Conservation (phyloP, 2,113 vertebrate species). For the Suricata suricatta region DNA sequence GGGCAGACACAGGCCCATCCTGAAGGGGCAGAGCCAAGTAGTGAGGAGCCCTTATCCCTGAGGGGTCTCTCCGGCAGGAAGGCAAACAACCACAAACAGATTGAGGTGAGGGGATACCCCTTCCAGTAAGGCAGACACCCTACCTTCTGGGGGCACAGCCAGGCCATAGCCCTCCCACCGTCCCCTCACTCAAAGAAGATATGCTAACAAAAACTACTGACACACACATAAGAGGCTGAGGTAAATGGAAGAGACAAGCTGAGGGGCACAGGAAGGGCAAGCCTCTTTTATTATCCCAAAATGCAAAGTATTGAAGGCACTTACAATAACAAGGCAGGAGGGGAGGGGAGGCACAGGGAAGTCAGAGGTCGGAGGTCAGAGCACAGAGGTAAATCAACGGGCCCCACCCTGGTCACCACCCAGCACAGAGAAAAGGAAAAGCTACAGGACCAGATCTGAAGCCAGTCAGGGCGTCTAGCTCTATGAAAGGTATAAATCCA, state of each 20-base stretch:
- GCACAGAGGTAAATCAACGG: constrained; percentile 57
- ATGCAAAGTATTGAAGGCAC: constrained; percentile 96
- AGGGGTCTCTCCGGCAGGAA: not conserved
- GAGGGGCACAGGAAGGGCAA: constrained; percentile 2
- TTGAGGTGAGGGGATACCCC: not conserved
- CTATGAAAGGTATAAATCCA: constrained; percentile 88
- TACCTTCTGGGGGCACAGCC: not conserved
- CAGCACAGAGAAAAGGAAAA: constrained; percentile 85
- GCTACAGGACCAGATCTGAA: constrained; percentile 86
- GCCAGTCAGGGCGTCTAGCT: constrained; percentile 83
- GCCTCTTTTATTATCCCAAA: constrained; percentile 87
- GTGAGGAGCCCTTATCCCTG: not conserved
- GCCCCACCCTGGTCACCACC: constrained; percentile 85
- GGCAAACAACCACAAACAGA: not conserved
- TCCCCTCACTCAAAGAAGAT: not conserved
- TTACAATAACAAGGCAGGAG: constrained; percentile 90
- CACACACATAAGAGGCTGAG: not conserved
- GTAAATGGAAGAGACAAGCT: not conserved
- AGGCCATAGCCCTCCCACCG: not conserved
- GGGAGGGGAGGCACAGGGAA: constrained; percentile 72
- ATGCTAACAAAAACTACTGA: not conserved
- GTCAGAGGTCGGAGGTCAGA: constrained; percentile 76
- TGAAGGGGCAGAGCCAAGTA: not conserved
- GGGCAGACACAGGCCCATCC: not conserved
- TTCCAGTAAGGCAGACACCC: not conserved